phyloP scores from a whole-genome alignment of 1,140 invertebrate species.

The Scaptomyza pallida region DNA sequence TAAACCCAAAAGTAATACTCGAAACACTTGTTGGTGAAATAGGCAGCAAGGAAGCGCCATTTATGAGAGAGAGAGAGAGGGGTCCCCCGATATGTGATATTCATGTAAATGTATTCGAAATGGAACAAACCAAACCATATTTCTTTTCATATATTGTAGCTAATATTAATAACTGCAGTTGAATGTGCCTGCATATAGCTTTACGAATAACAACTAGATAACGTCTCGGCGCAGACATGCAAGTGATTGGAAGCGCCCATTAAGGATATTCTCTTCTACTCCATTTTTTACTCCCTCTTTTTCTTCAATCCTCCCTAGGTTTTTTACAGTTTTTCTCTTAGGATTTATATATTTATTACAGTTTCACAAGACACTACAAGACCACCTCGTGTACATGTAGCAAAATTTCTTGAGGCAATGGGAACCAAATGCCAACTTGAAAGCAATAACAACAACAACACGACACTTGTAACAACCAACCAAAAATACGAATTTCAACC shows the following conservation, averaged over 20 bases:
- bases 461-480: conserved; percentile 43
- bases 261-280: conserved; percentile 27
- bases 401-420: conserved; percentile 79
- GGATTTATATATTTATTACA: conserved; percentile 43
- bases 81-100: conserved; percentile 1
- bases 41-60: conserved; percentile 7
- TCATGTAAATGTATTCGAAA: conserved; percentile 54
- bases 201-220: conserved; percentile 6
- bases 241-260: not conserved
- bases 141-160: conserved; percentile 59
- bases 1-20: conserved; percentile 4
- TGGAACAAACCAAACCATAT: conserved; percentile 44
- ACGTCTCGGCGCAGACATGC: conserved; percentile 9
- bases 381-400: conserved; percentile 54
- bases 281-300: conserved; percentile 23
- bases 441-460: conserved; percentile 72
- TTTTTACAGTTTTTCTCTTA: conserved; percentile 16
- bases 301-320: conserved; percentile 1
- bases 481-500: conserved; percentile 37
- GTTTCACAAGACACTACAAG: conserved; percentile 27
- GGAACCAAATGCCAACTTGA: conserved; percentile 81
- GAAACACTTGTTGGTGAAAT: not conserved
- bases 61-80: not conserved
- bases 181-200: conserved; percentile 54
- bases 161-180: conserved; percentile 50